Evolutionary conservation across 2,113 vertebrate species (phyloP), one percentile per base, ranked within the genome.

Genomic region (Zosterops pallidus): DNA sequence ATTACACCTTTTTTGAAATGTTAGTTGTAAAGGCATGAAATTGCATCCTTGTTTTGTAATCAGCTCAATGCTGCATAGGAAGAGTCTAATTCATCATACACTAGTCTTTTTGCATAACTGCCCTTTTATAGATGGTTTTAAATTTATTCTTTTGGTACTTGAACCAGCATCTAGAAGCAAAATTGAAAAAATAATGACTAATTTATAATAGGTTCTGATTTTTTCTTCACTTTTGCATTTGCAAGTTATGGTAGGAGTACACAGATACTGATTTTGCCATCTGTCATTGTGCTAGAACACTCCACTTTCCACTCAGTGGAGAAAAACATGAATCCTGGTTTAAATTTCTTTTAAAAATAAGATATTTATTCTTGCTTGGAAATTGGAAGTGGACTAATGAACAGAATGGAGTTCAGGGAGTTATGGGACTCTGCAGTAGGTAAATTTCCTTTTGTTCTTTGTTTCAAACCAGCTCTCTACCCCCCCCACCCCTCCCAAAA

Each of bases 21-120:
- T 63, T 95, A 91, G 29, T 93, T 90, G 82, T 50, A 86, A 91
- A 89, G 55, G 80, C 91, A 86, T 94, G 89, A 96, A 96, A 94
- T 93, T 91, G 64, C 44, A 85, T 80, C 49, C 89, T 79, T 89
- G 63, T 85, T 94, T 94, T 83, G 59, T n/a, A 76, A 18, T 52
- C 3, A 4, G 11, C 21, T 74, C 47, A 28, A 1, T 84, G 56
- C 24, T 72, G 6, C 55, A 62, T 21, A 82, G 49, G 82, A 92
- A 93, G 57, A 92, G 20, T 76, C 33, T 83, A 89, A 89, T 93
- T 86, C 55, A 94, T 92, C 71, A 80, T 8, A 52, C 35, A 69
- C 63, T 60, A 68, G 16, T 76, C 81, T 80, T 42, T 74, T 93
- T 86, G 62, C 62, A 62, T 83, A 96, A 76, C 21, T 90, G 47